Evolutionary conservation across 2,113 vertebrate species (phyloP), one percentile per base, ranked within the genome.

Genomic region (Entomyzon cyanotis): DNA sequence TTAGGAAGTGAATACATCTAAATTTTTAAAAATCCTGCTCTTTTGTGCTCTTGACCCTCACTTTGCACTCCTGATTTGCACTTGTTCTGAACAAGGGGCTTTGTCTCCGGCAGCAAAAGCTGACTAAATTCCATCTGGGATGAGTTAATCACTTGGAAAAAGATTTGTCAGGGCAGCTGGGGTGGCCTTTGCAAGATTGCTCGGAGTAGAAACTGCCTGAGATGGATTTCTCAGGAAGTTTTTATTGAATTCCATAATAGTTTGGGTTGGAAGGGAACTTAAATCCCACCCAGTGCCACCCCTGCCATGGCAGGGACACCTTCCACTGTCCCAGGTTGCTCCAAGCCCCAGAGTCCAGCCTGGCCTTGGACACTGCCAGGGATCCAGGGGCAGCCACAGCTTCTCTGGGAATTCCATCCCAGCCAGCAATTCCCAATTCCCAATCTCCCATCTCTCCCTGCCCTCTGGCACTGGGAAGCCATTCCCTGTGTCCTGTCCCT

Each of bases 201-300:
- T 85, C 42, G 74, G 77, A 44, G 79, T 59, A 68, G 89, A 85
- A 91, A 64, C 41, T 71, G 65, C 35, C 79, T 84, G 69, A 89
- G 67, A 33, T 65, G 31, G 44, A 71, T 78, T 95, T 79, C 69
- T 87, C 30, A 70, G 90, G 50, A 91, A 78, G 53, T 64, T 95
- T 76, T 50, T 13, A 21, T 3, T 1, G 16, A 76, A 59, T 76
- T 21, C 24, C 12, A 13, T 20, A 2, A 12, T 55, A 23, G 9
- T 39, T 30, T 58, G 42, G 70, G n/a, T 2, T 1, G 23, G n/a
- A 41, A 75, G 3, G 12, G 42, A 30, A 2, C 5, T n/a, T 1
- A 49, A 56, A 56, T 1, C 10, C 2, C 47, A 6, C 0, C 39
- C 68, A 5, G 0, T 35, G 0, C 55, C 55, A 18, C 0, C 18